These are phyloP conservation scores for Amia ocellicauda DNA, from an alignment of 2,113 vertebrate species.

Conservation along the genomic window DNA sequence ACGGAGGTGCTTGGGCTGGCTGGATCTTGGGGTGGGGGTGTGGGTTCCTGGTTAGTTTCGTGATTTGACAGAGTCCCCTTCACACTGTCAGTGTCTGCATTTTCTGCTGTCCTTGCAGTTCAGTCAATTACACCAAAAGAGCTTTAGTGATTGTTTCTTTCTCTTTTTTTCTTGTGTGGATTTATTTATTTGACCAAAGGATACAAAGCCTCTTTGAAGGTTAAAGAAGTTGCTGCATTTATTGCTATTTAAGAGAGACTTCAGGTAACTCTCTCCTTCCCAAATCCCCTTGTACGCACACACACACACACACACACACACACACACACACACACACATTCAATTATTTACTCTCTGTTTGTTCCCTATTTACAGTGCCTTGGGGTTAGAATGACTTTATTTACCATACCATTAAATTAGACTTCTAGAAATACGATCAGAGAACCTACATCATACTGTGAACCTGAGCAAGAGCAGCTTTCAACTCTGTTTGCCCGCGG, in stretches of 20 bases:
- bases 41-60: constrained; percentile 53
- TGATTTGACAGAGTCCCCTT: constrained; percentile 75
- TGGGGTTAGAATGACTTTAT: too few species aligned
- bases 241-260: constrained; percentile 55
- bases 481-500: too few species aligned
- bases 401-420: too few species aligned
- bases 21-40: constrained; percentile 12
- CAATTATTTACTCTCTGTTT: too few species aligned
- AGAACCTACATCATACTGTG: too few species aligned
- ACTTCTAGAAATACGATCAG: too few species aligned
- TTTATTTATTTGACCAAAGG: constrained; percentile 66
- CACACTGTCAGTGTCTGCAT: constrained; percentile 76
- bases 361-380: too few species aligned
- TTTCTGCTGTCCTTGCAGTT: constrained; percentile 80
- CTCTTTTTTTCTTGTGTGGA: constrained; percentile 35
- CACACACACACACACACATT: constrained; percentile 7
- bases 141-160: constrained; percentile 66
- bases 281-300: constrained; percentile 16
- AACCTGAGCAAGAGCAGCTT: too few species aligned
- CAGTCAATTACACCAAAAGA: constrained; percentile 78
- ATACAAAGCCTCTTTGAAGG: constrained; percentile 68
- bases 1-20: constrained; percentile 32
- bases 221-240: constrained; percentile 72
- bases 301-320: background rate
- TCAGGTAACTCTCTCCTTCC: constrained; percentile 39